These are phyloP conservation scores for Grallaria varia DNA, from an alignment of 2,113 vertebrate species.

Conservation along the genomic window DNA sequence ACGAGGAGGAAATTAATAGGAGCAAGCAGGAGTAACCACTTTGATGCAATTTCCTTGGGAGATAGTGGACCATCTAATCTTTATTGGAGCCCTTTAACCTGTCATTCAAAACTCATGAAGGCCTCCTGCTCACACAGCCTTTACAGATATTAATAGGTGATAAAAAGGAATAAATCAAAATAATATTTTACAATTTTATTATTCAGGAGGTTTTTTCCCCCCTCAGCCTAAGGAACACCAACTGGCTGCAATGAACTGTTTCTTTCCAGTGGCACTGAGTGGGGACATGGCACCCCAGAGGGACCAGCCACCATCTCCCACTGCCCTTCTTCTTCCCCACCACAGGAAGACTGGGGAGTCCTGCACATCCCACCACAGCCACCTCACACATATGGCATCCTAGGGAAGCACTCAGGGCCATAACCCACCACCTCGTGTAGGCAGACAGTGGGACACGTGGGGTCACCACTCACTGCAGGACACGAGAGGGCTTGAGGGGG, in stretches of 20 bases:
- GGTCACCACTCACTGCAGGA: background rate
- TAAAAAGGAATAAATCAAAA: constrained; percentile 72
- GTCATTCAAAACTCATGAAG: constrained; percentile 76
- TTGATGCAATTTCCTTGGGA: constrained; percentile 84
- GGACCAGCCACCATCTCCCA: background rate
- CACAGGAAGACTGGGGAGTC: fast-evolving
- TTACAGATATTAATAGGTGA: constrained; percentile 71
- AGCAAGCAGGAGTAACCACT: constrained; percentile 81
- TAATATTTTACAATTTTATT: constrained; percentile 72
- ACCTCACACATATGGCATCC: fast-evolving
- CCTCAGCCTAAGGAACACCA: background rate
- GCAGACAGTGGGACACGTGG: fast-evolving
- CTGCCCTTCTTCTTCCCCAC: background rate
- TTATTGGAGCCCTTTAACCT: constrained; percentile 83
- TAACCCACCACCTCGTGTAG: fast-evolving
- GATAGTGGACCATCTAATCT: constrained; percentile 83
- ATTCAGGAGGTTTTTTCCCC: background rate
- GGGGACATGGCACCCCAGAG: background rate
- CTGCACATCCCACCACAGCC: background rate
- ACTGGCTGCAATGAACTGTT: background rate
- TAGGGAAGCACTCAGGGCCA: background rate
- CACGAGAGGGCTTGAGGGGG: background rate
- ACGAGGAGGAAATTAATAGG: constrained; percentile 80
- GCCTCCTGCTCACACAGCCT: constrained; percentile 64
- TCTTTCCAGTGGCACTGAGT: background rate